Percentiles rank a stretch among this genome's conserved stretches.
Evolutionary conservation across 2,888 invertebrate species (phyloP).

Genomic region (Troides helena): DNA sequence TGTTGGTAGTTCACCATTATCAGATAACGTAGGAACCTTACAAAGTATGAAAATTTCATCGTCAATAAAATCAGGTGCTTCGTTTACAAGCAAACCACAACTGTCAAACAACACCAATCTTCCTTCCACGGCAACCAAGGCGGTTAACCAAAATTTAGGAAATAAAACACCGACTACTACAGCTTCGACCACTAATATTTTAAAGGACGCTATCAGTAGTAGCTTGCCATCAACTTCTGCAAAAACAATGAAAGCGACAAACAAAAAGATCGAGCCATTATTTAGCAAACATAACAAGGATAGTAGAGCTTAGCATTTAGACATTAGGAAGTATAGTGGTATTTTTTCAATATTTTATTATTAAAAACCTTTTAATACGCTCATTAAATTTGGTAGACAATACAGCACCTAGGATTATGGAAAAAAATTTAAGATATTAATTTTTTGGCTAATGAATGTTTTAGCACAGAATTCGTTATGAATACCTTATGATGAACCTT

Average conservation of each 20-base stretch:
- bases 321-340: constrained; percentile 21
- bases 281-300: constrained; percentile 33
- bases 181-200: background rate
- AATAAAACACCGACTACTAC: constrained; percentile 1
- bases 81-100: background rate
- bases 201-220: constrained; percentile 7
- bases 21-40: constrained; percentile 4
- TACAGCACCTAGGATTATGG: constrained; percentile 24
- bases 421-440: constrained; percentile 4
- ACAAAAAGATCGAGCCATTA: constrained; percentile 31
- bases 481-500: constrained; percentile 8
- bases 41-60: constrained; percentile 11
- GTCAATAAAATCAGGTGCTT: background rate
- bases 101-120: constrained; percentile 5
- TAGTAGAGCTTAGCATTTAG: constrained; percentile 48
- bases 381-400: constrained; percentile 24
- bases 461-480: constrained; percentile 1
- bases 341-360: constrained; percentile 19
- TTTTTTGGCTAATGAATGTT: constrained; percentile 19
- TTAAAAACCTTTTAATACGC: constrained; percentile 6
- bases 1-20: constrained; percentile 15
- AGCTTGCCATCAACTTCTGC: constrained; percentile 16
- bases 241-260: constrained; percentile 29
- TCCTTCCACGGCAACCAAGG: background rate
- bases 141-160: constrained; percentile 3